Evolutionary conservation across 2,888 invertebrate genomes (phyloP).

Genomic region (Dryococelus australis): DNA sequence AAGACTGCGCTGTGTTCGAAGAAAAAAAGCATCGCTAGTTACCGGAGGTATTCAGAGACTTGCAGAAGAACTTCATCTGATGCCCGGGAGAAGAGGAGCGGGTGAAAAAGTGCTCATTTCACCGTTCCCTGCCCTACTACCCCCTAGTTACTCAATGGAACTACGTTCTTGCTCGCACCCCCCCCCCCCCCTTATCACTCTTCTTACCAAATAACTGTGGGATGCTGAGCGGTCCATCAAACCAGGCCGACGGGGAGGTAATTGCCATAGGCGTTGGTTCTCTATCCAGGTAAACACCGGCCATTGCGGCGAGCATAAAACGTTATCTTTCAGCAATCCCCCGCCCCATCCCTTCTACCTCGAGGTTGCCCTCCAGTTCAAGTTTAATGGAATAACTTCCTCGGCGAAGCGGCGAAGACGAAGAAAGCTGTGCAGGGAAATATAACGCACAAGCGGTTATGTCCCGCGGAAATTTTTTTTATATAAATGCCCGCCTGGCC

Average conservation of each 20-base stretch:
- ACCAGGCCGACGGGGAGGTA: no score
- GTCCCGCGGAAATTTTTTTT: no score
- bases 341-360: background rate
- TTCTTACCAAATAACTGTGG: no score
- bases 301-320: background rate
- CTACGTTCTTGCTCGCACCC: background rate
- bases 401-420: background rate
- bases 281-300: background rate
- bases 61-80: background rate
- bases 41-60: background rate
- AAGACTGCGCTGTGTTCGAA: background rate
- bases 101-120: background rate
- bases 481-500: no score
- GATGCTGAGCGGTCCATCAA: conserved; percentile 1
- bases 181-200: background rate
- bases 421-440: background rate
- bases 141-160: background rate
- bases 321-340: background rate
- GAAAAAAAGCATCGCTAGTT: background rate
- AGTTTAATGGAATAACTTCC: conserved; percentile 16
- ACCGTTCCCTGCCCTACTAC: background rate
- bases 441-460: no score
- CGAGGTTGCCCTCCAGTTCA: background rate
- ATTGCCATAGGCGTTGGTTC: background rate
- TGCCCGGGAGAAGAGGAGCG: no score